Evolutionary conservation across 2,113 vertebrate species (phyloP), one percentile per base, ranked within the genome.

Genomic region (Siphamia tubifer): DNA sequence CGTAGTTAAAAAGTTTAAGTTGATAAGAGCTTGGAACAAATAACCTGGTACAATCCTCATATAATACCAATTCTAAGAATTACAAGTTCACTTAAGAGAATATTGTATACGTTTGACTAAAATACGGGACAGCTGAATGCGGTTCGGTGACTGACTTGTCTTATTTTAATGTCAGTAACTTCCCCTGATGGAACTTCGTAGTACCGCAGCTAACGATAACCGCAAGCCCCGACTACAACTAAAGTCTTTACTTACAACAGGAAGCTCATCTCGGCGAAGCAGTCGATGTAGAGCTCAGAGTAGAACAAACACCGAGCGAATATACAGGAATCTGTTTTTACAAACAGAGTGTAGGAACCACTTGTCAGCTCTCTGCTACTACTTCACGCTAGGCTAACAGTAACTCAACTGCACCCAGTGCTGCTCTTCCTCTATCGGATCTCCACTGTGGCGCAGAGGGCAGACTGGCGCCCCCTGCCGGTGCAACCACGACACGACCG

Each of bases 201-300:
- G 65, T 48, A 31, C 31, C 65, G 63, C 24, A 74, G 83, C 81
- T 84, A 77, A 67, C 69, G 23, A 35, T 65, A 55, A 85, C 72
- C 72, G 42, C 68, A 81, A 60, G 42, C 72, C 44, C n/a, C 39
- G 49, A 21, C 31, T 51, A 24, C 10, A 53, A 83, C 52, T 67
- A 43, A 6, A 65, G 11, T 25, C 20, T 72, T 65, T 88, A 93
- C 92, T 92, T 79, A 94, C 92, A 94, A 94, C 60, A 94, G 79
- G 86, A 94, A 94, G 90, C 91, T 92, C 92, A 94, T 94, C 77
- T 79, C 87, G 74, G 74, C 39, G 67, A 49, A 77, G 40, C 55
- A 8, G 68, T 69, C 56, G 57, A 62, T 20, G 20, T 6, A 31
- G 40, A 45, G 28, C 32, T 67, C 10, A 17, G 39, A 25, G 54